Evolutionary conservation across 2,888 invertebrate genomes (phyloP), one percentile per base, ranked within the genome.

Genomic region (Micropterix aruncella): DNA sequence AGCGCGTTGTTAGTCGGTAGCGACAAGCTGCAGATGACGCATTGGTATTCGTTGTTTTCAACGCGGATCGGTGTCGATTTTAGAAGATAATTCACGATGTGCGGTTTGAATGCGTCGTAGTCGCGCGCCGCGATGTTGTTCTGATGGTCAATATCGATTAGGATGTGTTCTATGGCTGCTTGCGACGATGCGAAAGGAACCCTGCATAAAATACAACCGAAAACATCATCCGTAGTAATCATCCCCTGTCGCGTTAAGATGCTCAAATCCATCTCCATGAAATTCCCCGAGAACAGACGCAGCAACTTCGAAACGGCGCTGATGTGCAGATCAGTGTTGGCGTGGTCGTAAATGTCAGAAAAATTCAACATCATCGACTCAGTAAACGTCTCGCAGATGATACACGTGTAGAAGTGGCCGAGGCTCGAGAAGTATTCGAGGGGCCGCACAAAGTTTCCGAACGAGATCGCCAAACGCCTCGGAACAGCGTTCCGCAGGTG

Each of bases 401-500:
- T 51, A 52, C 70, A 70, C 0, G 66, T 54, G 54, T 66, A 70
- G 48, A 58, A 68, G 42, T 70, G 70, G 16, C 70, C 70, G 50
- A 70, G 70, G 19, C 69, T 68, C 1, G 70, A 70, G 47, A 55
- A 70, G 47, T 68, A 69, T 48, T 70, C 70, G 0, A 61, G 58
- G 0, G 70, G 68, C 0, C 70, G 59, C 48, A 68, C 67, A 16
- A 63, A 59, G 45, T 69, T 69, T 37, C 60, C 66, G 51, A 66
- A 70, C 0, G 70, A 53, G 54, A 66, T 50, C 0, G 60, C 51
- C 0, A 70, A 55, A 44, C 70, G 70, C 3, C 60, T 54, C 3
- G 70, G 70, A 0, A 70, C 70, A 0, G 69, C 66, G 53, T 70
- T 69, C 3, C 70, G 54, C 40, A 70, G 50, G 54, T 70, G 70